phyloP scores from a whole-genome alignment of 2,113 vertebrate species.

The Cricetomys ansorgei region DNA sequence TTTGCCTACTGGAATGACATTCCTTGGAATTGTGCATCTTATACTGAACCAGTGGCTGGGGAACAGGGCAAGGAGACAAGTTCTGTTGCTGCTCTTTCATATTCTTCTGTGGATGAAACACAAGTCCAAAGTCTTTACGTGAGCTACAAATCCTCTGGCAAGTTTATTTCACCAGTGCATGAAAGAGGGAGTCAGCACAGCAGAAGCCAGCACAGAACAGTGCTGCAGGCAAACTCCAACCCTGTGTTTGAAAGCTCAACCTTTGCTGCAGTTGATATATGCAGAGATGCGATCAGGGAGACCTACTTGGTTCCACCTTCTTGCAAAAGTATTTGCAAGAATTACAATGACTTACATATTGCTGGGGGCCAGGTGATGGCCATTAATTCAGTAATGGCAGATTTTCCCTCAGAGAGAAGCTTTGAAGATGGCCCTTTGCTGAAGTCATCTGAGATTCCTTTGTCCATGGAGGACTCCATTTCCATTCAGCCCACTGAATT shows the following conservation, averaged over 20 bases:
- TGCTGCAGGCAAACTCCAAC: slow-evolving; percentile 72
- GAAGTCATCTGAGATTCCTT: slow-evolving; percentile 93
- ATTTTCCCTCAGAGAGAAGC: slow-evolving; percentile 85
- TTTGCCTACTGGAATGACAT: slow-evolving; percentile 87
- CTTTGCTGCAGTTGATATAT: slow-evolving; percentile 84
- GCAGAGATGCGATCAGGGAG: slow-evolving; percentile 83
- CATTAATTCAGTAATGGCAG: slow-evolving; percentile 86
- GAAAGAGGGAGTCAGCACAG: slow-evolving; percentile 79
- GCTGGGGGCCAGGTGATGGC: slow-evolving; percentile 95
- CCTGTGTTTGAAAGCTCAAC: slow-evolving; percentile 76
- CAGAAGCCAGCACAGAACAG: slow-evolving; percentile 75
- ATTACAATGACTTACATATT: slow-evolving; percentile 97
- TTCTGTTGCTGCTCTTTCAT: slow-evolving; percentile 75
- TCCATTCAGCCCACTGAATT: slow-evolving; percentile 56
- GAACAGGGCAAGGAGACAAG: slow-evolving; percentile 80
- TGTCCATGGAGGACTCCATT: slow-evolving; percentile 87
- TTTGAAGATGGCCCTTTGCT: slow-evolving; percentile 91
- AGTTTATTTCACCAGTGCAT: slow-evolving; percentile 77
- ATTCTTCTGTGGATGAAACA: slow-evolving; percentile 75
- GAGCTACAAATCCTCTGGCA: slow-evolving; percentile 80
- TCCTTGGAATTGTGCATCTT: slow-evolving; percentile 60
- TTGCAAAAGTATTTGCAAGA: slow-evolving; percentile 96
- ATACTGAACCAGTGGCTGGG: slow-evolving; percentile 66
- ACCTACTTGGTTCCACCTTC: slow-evolving; percentile 94
- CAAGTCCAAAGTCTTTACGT: slow-evolving; percentile 81